Percentiles rank a stretch among this genome's conserved stretches.
phyloP scores from a whole-genome alignment of 1,140 invertebrate genomes.

The Anoplophora glabripennis region DNA sequence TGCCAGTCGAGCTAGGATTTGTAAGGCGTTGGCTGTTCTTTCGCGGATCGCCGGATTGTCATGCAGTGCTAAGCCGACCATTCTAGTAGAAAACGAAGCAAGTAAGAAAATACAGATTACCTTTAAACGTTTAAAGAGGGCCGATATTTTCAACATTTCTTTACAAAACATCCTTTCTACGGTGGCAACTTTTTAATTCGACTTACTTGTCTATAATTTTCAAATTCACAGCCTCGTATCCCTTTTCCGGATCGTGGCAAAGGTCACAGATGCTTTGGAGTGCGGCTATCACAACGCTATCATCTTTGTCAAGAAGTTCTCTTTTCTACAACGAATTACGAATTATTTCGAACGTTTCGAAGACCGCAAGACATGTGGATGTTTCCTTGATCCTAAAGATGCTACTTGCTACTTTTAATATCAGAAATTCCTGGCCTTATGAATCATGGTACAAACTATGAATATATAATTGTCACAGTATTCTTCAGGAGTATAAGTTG shows the following conservation, averaged over 20 bases:
- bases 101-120: not conserved
- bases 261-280: constrained; percentile 39
- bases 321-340: constrained; percentile 29
- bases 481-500: no score
- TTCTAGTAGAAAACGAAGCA: constrained; percentile 18
- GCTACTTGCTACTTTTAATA: not conserved
- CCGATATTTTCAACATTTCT: not conserved
- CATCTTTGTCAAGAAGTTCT: constrained; percentile 37
- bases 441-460: not conserved
- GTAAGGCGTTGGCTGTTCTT: constrained; percentile 30
- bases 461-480: no score
- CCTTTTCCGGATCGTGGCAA: constrained; percentile 40
- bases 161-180: not conserved
- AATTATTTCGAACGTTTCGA: no score
- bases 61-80: constrained; percentile 33
- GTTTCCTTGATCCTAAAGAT: no score
- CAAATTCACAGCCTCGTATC: constrained; percentile 39
- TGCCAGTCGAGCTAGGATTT: constrained; percentile 30
- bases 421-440: not conserved
- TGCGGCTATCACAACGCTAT: constrained; percentile 33
- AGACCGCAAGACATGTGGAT: no score
- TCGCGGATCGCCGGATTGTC: constrained; percentile 34
- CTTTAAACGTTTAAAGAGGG: not conserved
- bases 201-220: constrained; percentile 35
- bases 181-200: not conserved